phyloP scores from a whole-genome alignment of 2,888 invertebrate species.

The Sisyra terminalis region DNA sequence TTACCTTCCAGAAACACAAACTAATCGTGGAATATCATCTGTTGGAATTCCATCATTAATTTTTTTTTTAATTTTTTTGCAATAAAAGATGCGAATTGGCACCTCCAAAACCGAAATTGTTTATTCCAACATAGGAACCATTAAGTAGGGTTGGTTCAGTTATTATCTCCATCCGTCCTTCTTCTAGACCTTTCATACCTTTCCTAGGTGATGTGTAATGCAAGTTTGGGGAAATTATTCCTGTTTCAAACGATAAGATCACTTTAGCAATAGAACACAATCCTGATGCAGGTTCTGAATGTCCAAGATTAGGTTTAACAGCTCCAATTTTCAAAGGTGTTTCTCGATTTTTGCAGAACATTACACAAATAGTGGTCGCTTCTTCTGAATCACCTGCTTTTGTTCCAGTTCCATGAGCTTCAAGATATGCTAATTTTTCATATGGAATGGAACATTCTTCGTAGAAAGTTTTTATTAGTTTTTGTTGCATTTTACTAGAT shows the following conservation, averaged over 20 bases:
- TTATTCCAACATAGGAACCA: slow-evolving; percentile 31
- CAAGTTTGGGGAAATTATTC: slow-evolving; percentile 63
- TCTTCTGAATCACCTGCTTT: slow-evolving; percentile 69
- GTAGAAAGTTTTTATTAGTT: slow-evolving; percentile 45
- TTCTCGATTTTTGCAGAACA: slow-evolving; percentile 51
- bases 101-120: slow-evolving; percentile 13
- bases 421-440: slow-evolving; percentile 44
- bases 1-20: slow-evolving; percentile 4
- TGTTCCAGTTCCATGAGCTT: slow-evolving; percentile 37
- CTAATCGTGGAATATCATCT: slow-evolving; percentile 4
- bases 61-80: slow-evolving; percentile 9
- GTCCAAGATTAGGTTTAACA: slow-evolving; percentile 79
- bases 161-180: slow-evolving; percentile 46
- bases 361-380: slow-evolving; percentile 56
- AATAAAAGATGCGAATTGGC: slow-evolving; percentile 12
- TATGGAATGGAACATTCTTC: slow-evolving; percentile 56
- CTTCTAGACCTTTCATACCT: slow-evolving; percentile 36
- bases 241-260: slow-evolving; percentile 45
- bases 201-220: slow-evolving; percentile 48
- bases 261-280: slow-evolving; percentile 64
- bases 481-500: slow-evolving; percentile 35
- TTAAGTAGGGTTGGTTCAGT: slow-evolving; percentile 45
- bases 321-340: slow-evolving; percentile 67
- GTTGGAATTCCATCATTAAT: slow-evolving; percentile 3
- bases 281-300: slow-evolving; percentile 68